These are phyloP conservation scores for Pelmatolapia mariae DNA, from an alignment of 2,113 vertebrate species.

Conservation along the genomic window DNA sequence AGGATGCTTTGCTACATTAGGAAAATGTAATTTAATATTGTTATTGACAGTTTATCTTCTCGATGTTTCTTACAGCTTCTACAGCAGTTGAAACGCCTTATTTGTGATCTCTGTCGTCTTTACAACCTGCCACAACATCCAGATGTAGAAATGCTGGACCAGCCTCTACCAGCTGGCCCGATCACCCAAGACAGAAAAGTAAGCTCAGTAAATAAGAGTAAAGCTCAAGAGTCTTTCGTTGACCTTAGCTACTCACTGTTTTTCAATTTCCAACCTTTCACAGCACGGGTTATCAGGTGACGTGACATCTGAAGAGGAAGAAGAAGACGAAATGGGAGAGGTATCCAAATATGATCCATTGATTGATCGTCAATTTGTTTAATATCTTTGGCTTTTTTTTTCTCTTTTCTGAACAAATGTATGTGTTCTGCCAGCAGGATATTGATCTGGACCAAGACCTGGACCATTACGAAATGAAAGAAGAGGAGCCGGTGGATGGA, in stretches of 20 bases:
- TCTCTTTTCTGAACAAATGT: background rate
- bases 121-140: slow-evolving; percentile 97
- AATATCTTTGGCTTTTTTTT: background rate
- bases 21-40: background rate
- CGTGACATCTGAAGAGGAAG: slow-evolving; percentile 94
- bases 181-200: slow-evolving; percentile 74
- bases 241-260: background rate
- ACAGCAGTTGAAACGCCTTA: slow-evolving; percentile 94
- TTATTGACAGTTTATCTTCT: background rate
- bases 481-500: slow-evolving; percentile 88
- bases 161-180: slow-evolving; percentile 89
- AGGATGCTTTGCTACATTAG: background rate
- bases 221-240: background rate
- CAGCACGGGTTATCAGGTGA: slow-evolving; percentile 79
- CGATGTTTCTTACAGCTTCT: slow-evolving; percentile 73
- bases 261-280: background rate
- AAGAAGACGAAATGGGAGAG: slow-evolving; percentile 96
- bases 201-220: background rate
- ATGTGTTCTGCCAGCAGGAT: slow-evolving; percentile 72
- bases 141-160: slow-evolving; percentile 95
- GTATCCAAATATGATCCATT: slow-evolving; percentile 29
- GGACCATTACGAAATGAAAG: slow-evolving; percentile 96
- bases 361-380: background rate
- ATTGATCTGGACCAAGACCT: slow-evolving; percentile 73
- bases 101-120: slow-evolving; percentile 95